Percentiles rank a stretch among this genome's conserved stretches.
phyloP scores from a whole-genome alignment of 2,113 vertebrate genomes.

The Cavia aperea region DNA sequence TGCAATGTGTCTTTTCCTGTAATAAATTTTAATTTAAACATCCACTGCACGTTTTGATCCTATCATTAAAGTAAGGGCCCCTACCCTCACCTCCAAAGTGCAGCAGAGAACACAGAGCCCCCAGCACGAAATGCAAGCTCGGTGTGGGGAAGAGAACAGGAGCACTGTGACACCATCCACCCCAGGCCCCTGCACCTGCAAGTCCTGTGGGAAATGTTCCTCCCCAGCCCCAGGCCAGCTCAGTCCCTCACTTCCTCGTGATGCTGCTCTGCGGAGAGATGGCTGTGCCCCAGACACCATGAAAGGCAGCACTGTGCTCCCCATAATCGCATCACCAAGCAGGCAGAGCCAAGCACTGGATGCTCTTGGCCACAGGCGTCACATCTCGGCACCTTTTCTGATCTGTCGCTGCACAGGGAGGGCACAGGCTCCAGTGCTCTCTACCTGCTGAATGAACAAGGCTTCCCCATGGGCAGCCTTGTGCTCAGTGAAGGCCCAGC shows the following conservation, averaged over 20 bases:
- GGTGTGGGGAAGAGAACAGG: fast-evolving
- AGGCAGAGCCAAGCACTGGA: fast-evolving
- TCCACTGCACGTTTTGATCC: background rate
- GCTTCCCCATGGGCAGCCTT: background rate
- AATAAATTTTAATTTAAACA: background rate
- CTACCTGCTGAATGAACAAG: constrained; percentile 53
- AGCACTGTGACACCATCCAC: background rate
- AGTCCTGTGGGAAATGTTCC: background rate
- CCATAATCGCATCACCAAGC: no score
- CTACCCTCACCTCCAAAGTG: no score
- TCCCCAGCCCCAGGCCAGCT: background rate
- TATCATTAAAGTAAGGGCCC: background rate
- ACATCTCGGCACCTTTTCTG: constrained; percentile 53
- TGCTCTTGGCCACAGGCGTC: constrained; percentile 46
- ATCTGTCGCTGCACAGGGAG: constrained; percentile 35
- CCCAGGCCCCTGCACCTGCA: background rate
- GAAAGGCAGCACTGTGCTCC: no score
- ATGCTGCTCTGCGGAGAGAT: background rate
- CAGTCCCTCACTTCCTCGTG: background rate
- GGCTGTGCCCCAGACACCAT: no score
- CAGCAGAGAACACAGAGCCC: fast-evolving
- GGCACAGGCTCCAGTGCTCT: background rate
- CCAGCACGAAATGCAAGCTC: background rate
- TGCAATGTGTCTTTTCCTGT: background rate
- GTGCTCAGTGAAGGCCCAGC: background rate